Conservation (phyloP, 2,797 vertebrate genomes). For the Rhincodon typus region DNA sequence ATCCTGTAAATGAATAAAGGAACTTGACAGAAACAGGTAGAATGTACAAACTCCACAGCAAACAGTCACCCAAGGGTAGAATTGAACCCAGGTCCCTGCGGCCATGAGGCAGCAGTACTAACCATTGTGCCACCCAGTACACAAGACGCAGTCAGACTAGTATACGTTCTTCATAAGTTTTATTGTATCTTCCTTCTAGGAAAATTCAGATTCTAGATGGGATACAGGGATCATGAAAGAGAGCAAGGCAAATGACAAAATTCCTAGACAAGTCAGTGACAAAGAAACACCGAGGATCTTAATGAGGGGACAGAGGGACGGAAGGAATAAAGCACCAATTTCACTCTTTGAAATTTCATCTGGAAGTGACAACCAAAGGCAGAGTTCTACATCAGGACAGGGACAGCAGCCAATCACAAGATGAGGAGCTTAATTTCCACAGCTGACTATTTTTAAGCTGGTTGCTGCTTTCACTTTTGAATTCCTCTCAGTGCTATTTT, state of each 20-base stretch:
- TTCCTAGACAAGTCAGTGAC: not conserved
- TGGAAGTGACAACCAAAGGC: too few relatives aligned
- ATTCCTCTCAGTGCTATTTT: not conserved
- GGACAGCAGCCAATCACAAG: not conserved
- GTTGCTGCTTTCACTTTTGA: not conserved
- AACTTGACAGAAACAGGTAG: too few relatives aligned
- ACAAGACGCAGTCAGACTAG: too few relatives aligned
- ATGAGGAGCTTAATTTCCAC: not conserved
- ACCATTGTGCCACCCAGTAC: too few relatives aligned
- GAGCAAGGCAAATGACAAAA: not conserved
- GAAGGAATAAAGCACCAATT: rapidly evolving
- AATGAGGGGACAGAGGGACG: rapidly evolving
- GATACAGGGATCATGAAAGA: not conserved
- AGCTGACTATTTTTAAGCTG: not conserved
- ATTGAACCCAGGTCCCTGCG: too few relatives aligned
- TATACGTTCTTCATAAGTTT: too few relatives aligned
- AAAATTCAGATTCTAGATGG: not conserved
- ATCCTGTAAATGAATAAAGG: too few relatives aligned
- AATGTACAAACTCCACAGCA: too few relatives aligned
- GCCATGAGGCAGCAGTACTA: too few relatives aligned
- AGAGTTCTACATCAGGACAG: not conserved
- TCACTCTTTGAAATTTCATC: not conserved
- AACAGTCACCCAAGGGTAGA: too few relatives aligned
- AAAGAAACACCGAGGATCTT: too few relatives aligned
- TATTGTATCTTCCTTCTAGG: too few relatives aligned